Base-by-base conservation (phyloP, 2,888 invertebrate genomes). In the Machimus atricapillus region DNA sequence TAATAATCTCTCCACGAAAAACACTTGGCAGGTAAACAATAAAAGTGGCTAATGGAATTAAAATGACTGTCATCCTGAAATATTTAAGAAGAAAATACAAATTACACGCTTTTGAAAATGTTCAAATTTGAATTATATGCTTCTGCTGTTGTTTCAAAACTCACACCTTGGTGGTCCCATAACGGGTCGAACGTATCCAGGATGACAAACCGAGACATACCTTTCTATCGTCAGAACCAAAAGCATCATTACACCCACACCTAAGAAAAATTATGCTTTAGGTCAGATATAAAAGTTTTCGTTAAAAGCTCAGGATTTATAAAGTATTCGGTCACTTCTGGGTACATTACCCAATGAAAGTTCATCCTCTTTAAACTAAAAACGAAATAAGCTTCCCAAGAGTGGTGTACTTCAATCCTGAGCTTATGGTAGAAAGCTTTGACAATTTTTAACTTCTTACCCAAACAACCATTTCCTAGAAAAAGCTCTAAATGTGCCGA, bases 241-340 rank as follows among this genome's bases (percentile, higher is more conserved):
- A 16, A 96, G 94, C 95, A 96, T 95, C 94, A 96, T 94, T 2
- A 96, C 96, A 86, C 96, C 96, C n/a, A 95, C 94, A 56, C 96
- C 94, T 94, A 52, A 0, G 52, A 58, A 66, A 14, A 46, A 58
- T 40, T 9, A 52, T 52, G 16, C 1, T 46, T 46, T 46, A 16
- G 16, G 14, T 46, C 43, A 52, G 1, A 8, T 5, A 46, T 16
- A 46, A 46, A 46, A 46, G 43, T 52, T 52, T n/a, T 52, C 52
- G n/a, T n/a, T 52, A 66, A 66, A 27, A 66, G 66, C 66, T 66
- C 19, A 9, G 27, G 27, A 66, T 66, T 66, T 66, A 9, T 9
- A 66, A 66, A 23, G 19, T n/a, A 19, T 19, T 40, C 43, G 16
- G 5, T 1, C 43, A 46, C 5, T 46, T 46, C 16, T 14, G 16